Percentiles rank a stretch among this genome's conserved stretches.
phyloP scores from a whole-genome alignment of 2,888 invertebrate species.

The Nomada ferruginata region DNA sequence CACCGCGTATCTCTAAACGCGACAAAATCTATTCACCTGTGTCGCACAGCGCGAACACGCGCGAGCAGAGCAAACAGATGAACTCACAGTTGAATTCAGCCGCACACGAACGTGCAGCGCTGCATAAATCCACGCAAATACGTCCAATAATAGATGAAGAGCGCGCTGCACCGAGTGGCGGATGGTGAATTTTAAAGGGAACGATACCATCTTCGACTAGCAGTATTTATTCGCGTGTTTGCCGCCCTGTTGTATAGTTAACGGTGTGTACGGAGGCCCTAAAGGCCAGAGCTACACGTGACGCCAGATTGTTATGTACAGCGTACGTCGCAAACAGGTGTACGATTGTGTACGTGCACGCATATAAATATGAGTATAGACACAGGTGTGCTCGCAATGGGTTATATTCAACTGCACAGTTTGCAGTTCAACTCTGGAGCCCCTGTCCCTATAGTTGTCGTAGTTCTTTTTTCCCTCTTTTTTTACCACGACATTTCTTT shows the following conservation, averaged over 20 bases:
- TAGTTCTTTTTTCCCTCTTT: not conserved
- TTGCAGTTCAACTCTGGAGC: not conserved
- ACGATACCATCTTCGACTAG: conserved; percentile 2
- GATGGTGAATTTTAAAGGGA: conserved; percentile 17
- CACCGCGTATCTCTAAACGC: too few species aligned
- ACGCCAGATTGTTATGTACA: conserved; percentile 20
- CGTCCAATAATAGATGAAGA: conserved; percentile 22
- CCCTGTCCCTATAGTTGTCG: not conserved
- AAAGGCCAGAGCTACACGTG: not conserved
- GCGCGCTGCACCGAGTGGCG: not conserved
- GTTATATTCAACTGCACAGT: not conserved
- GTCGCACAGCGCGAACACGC: not conserved
- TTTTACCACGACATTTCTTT: not conserved
- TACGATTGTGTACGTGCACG: not conserved
- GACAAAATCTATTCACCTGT: not conserved
- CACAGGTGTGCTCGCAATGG: conserved; percentile 24
- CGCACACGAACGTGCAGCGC: not conserved
- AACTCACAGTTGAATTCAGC: not conserved
- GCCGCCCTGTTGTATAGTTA: conserved; percentile 3
- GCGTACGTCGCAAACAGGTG: conserved; percentile 5
- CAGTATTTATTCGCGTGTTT: conserved; percentile 19
- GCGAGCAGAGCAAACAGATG: not conserved
- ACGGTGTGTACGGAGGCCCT: conserved; percentile 1
- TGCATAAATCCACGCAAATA: conserved; percentile 1
- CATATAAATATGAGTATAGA: conserved; percentile 30